Base-by-base conservation (phyloP, 2,113 vertebrate genomes). In the Anolis carolinensis region DNA sequence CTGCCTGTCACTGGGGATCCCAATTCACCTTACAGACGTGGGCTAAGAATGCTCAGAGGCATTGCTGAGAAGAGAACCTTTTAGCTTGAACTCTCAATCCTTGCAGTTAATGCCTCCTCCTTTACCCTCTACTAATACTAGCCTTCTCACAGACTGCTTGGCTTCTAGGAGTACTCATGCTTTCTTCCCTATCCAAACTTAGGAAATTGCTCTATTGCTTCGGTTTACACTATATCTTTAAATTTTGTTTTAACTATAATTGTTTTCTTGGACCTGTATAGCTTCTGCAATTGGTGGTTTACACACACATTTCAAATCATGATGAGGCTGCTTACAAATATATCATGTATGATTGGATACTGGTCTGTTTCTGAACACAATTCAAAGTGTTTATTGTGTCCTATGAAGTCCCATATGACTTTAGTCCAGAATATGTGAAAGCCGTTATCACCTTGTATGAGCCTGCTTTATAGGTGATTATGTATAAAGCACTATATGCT, bases 1-100 rank as follows among this genome's bases (percentile, higher is more conserved):
- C 71, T 86, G 78, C 55, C 71, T 86, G 85, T 86, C 85, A 74
- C 78, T n/a, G 79, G 85, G 85, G 85, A 86, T 81, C 85, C 70
- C 70, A 75, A 86, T n/a, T 65, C 23, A 86, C 85, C 85, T 86
- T 86, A 59, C 55, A 86, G 85, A 67, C 39, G 8, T 23, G 59
- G 70, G 39, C 70, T 74, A 78, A 81, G 62, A 32, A 50, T 23
- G 59, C 68, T 74, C 55, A 34, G 85, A 74, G 59, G n/a, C 36
- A 74, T 30, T 36, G 30, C 27, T 34, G 83, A 84, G n/a, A 39
- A 85, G 32, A 50, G 70, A 86, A 81, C 39, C 63, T 86, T 65
- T 80, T 14, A 48, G 27, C 62, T 5, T 2, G 63, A 70, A 2
- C 39, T 63, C 13, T 23, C 25, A 44, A 39, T 23, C 75, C 5